Conservation (phyloP, 2,113 vertebrate genomes). For the Merops nubicus region DNA sequence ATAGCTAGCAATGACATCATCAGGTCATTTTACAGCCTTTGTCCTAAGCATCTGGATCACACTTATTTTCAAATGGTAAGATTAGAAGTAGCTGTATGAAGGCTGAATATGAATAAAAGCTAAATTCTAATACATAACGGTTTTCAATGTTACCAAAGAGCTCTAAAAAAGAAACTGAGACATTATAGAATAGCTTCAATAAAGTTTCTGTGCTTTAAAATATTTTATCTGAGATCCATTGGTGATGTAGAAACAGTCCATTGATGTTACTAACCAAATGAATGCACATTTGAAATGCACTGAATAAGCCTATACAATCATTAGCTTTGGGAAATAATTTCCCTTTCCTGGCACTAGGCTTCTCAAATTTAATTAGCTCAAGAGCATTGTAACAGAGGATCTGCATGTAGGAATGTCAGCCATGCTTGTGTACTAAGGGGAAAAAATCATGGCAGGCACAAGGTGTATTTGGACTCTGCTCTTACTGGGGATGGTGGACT, state of each 20-base stretch:
- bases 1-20: not conserved
- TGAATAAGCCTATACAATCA: not conserved
- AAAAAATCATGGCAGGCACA: not conserved
- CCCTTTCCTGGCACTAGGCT: not conserved
- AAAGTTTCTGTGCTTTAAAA: not conserved
- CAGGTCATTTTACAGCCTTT: not conserved
- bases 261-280: not conserved
- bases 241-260: not conserved
- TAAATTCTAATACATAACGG: not conserved
- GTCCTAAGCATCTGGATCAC: not conserved
- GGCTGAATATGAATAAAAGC: not conserved
- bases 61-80: not conserved
- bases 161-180: not conserved
- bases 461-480: not conserved
- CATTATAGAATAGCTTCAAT: not conserved
- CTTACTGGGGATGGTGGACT: not conserved
- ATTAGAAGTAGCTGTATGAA: not conserved
- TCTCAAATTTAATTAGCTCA: not conserved
- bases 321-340: not conserved
- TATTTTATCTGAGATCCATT: not conserved
- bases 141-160: not conserved
- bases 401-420: fast-evolving
- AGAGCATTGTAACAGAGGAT: not conserved
- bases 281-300: not conserved
- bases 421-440: not conserved